Evolutionary conservation across 2,797 vertebrate genomes (phyloP), one percentile per base, ranked within the genome.

Genomic region (Bradypus variegatus): DNA sequence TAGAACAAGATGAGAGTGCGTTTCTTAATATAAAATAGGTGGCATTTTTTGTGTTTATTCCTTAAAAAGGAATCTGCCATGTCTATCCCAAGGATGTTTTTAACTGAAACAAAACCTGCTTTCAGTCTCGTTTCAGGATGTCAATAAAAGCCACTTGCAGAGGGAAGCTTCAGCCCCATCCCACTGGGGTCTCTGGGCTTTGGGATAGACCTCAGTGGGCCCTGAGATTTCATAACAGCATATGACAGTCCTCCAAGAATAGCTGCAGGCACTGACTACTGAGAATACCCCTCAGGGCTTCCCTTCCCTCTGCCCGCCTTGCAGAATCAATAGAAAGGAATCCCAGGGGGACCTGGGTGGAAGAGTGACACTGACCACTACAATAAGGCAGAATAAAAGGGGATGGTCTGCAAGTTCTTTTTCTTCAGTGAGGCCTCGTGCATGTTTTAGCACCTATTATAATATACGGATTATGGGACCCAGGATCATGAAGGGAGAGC

Each of bases 1-100:
- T 48, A 90, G 18, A 86, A 88, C 29, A 31, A 92, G 91, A 58
- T 62, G 31, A 38, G 45, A 78, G 31, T 73, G 58, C 80, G 45
- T 80, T 93, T 90, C 83, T 85, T 23, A 85, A 23, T 60, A 14
- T 83, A 86, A 86, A 55, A 78, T 65, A 55, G 62, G 50, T 69
- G 48, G 21, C 48, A 87, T 91, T 90, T 90, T 45, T 84, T n/a
- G 18, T 87, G 77, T 90, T 79, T 76, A 15, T 89, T 79, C 48
- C 33, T 89, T 62, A 69, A 55, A 79, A 64, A 86, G 27, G 53
- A 58, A 69, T 50, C 75, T 72, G 53, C 41, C 38, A 69, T 80
- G 82, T 58, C 53, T 58, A 75, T 58, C 58, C 89, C 29, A 81
- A 69, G 31, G 27, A 79, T 55, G 31, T 48, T 94, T 88, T 82